A percentile compares a stretch with the other conserved stretches of the same genome.
Conservation (phyloP, 2,888 invertebrate species). For the Morpho deidamia region DNA sequence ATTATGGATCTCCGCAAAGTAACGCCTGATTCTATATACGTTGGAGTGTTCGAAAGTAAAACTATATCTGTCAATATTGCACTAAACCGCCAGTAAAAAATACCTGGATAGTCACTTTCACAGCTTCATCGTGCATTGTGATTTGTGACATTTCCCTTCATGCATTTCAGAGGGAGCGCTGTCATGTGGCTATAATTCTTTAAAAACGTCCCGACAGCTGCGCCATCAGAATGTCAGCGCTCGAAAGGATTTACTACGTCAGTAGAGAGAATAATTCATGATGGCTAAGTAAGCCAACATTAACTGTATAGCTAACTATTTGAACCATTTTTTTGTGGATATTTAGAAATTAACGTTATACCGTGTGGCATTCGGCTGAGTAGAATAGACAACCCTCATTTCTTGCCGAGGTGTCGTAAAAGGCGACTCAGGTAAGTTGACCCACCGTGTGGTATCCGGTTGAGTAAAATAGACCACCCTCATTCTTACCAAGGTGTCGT, state of each 20-base stretch:
- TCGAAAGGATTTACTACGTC: constrained; percentile 55
- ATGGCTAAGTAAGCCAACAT: constrained; percentile 5
- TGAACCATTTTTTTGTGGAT: not conserved
- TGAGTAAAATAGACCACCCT: too few relatives aligned
- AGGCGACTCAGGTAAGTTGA: too few relatives aligned
- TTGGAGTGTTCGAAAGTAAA: too few relatives aligned
- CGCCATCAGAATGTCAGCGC: constrained; percentile 35
- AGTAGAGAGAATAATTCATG: constrained; percentile 32
- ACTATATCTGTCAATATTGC: not conserved
- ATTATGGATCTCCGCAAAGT: too few relatives aligned
- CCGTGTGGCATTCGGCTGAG: too few relatives aligned
- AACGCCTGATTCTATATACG: too few relatives aligned
- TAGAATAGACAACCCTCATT: too few relatives aligned
- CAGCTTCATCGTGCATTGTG: constrained; percentile 19
- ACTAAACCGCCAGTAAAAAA: constrained; percentile 18
- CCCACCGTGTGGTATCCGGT: too few relatives aligned
- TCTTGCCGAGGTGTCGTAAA: too few relatives aligned
- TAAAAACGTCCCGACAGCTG: constrained; percentile 56
- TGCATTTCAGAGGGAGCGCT: constrained; percentile 38
- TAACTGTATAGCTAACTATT: not conserved
- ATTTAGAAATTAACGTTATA: not conserved
- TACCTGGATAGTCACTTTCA: constrained; percentile 7
- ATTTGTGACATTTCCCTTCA: constrained; percentile 45
- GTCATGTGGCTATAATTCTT: constrained; percentile 61
- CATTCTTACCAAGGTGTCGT: too few relatives aligned